Conservation (phyloP, 2,888 invertebrate genomes). For the Griposia aprilina region DNA sequence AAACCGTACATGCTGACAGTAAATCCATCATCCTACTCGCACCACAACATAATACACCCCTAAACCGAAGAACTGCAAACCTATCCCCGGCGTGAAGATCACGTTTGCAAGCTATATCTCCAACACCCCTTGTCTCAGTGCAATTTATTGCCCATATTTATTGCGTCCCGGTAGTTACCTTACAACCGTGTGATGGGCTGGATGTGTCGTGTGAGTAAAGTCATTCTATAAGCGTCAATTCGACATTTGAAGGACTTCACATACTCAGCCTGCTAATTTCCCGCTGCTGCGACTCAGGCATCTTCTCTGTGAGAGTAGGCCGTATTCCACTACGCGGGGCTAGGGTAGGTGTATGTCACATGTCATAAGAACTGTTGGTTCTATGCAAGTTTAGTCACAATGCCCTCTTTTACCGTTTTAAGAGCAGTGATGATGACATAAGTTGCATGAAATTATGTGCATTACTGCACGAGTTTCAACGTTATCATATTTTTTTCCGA, state of each 20-base stretch:
- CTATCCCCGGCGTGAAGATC: constrained; percentile 34
- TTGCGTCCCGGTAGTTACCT: constrained; percentile 28
- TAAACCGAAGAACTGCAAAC: constrained; percentile 8
- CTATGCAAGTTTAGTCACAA: neutral
- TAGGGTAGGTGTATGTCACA: neutral
- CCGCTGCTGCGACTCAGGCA: neutral
- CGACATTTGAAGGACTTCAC: neutral
- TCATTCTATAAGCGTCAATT: neutral
- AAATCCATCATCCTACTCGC: neutral
- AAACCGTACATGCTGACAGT: too few species aligned
- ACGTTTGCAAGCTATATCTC: constrained; percentile 37
- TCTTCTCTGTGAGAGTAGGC: neutral
- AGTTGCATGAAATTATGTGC: neutral
- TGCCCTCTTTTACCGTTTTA: too few species aligned
- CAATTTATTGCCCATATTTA: constrained; percentile 50
- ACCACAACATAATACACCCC: constrained; percentile 3
- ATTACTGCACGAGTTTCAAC: neutral
- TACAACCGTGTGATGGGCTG: constrained; percentile 21
- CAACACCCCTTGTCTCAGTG: constrained; percentile 23
- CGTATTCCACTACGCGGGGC: neutral
- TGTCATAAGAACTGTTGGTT: neutral
- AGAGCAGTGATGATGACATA: too few species aligned
- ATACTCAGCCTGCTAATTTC: neutral
- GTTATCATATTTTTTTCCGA: neutral
- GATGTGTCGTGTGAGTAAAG: neutral